Evolutionary conservation across 2,888 invertebrate species (phyloP).

Genomic region (Eupithecia inturbata): DNA sequence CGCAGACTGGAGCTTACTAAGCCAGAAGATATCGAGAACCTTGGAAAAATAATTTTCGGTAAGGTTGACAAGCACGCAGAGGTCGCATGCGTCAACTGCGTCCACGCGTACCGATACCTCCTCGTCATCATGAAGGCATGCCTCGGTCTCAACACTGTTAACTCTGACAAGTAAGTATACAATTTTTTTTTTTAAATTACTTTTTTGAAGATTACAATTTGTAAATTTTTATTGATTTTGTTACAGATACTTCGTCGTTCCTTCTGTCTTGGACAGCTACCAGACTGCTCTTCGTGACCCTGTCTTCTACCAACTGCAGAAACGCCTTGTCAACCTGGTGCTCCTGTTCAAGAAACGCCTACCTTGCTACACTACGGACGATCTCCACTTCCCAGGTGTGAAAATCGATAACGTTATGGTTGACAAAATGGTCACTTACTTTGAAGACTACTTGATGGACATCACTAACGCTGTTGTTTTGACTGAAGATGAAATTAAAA

Average conservation of each 20-base stretch:
- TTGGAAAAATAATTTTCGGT: slow-evolving; percentile 82
- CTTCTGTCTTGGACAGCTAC: slow-evolving; percentile 85
- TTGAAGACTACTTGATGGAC: slow-evolving; percentile 87
- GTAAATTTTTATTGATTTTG: slow-evolving; percentile 25
- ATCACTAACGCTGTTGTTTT: slow-evolving; percentile 85
- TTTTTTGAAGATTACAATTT: background rate
- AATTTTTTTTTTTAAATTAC: slow-evolving; percentile 2
- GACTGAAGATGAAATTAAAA: slow-evolving; percentile 76
- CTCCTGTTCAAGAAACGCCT: slow-evolving; percentile 85
- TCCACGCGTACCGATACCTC: slow-evolving; percentile 83
- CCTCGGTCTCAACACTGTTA: slow-evolving; percentile 68
- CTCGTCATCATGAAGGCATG: slow-evolving; percentile 82
- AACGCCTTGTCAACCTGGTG: slow-evolving; percentile 83
- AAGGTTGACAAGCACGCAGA: slow-evolving; percentile 67
- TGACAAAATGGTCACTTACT: slow-evolving; percentile 87
- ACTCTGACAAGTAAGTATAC: slow-evolving; percentile 67
- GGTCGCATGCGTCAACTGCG: slow-evolving; percentile 58
- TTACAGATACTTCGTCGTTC: slow-evolving; percentile 79
- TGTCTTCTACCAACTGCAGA: slow-evolving; percentile 88
- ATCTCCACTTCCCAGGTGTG: slow-evolving; percentile 86
- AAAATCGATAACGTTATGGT: slow-evolving; percentile 86
- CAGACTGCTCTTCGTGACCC: slow-evolving; percentile 89
- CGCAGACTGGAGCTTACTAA: slow-evolving; percentile 67
- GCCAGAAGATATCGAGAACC: slow-evolving; percentile 78
- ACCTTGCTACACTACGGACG: slow-evolving; percentile 85